phyloP scores from a whole-genome alignment of 2,797 vertebrate genomes.

The Iguana delicatissima region DNA sequence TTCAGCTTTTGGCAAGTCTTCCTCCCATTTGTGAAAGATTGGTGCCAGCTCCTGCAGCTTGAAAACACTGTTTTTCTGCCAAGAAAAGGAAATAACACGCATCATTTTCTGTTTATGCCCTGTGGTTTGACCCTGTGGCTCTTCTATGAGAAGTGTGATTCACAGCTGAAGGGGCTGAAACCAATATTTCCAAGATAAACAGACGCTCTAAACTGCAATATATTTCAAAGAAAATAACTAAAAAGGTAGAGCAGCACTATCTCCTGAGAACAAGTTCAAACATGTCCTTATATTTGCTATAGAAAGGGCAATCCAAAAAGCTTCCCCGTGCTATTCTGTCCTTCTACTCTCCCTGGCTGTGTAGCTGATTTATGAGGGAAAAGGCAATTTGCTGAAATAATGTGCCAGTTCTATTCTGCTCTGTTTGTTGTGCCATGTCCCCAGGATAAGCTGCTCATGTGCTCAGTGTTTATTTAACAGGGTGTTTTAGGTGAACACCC shows the following conservation, averaged over 20 bases:
- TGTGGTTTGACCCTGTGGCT: constrained; percentile 17
- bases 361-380: neutral
- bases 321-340: constrained; percentile 1
- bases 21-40: constrained; percentile 18
- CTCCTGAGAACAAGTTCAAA: constrained; percentile 19
- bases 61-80: neutral
- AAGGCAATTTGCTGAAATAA: neutral
- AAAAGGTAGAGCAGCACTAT: neutral
- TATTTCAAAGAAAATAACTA: neutral
- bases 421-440: neutral
- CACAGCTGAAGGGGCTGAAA: neutral
- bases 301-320: neutral
- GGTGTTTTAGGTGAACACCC: neutral
- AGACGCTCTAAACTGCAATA: constrained; percentile 16
- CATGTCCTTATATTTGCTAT: neutral
- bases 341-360: neutral
- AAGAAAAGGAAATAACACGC: constrained; percentile 18
- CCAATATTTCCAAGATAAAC: constrained; percentile 23
- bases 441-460: neutral
- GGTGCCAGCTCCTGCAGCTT: constrained; percentile 34
- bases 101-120: constrained; percentile 26
- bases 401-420: neutral
- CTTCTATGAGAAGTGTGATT: constrained; percentile 6
- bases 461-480: neutral
- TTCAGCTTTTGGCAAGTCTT: constrained; percentile 44